phyloP scores from a whole-genome alignment of 2,113 vertebrate genomes.

The Cyanistes caeruleus region DNA sequence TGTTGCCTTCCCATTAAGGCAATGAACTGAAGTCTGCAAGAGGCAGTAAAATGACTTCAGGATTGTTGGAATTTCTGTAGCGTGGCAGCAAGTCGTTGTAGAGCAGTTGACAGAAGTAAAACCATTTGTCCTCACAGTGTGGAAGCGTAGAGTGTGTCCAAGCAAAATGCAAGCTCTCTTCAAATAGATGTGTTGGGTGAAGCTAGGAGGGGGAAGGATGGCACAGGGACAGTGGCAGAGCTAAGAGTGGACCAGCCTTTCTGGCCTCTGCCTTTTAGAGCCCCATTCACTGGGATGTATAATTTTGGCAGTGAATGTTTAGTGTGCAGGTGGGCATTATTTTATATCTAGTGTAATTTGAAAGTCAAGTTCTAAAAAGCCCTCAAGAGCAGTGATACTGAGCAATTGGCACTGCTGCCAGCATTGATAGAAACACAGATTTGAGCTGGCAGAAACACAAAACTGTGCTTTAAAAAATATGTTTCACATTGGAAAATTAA shows the following conservation, averaged over 20 bases:
- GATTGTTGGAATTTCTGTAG: not conserved
- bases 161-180: not conserved
- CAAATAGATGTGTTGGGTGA: not conserved
- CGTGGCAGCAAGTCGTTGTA: not conserved
- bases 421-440: not conserved
- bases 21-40: not conserved
- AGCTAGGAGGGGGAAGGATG: not conserved
- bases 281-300: not conserved
- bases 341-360: not conserved
- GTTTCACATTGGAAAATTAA: not conserved
- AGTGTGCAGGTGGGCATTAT: not conserved
- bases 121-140: not conserved
- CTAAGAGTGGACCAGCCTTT: not conserved
- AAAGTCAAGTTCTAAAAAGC: constrained; percentile 13
- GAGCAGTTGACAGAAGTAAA: not conserved
- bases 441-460: not conserved
- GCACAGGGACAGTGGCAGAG: not conserved
- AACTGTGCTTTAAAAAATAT: not conserved
- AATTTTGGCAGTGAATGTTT: not conserved
- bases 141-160: not conserved
- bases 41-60: not conserved
- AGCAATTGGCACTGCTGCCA: not conserved
- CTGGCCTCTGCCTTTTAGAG: not conserved
- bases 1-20: not conserved
- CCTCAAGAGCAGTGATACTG: not conserved